Evolutionary conservation across 2,113 vertebrate species (phyloP), one percentile per base, ranked within the genome.

Genomic region (Dipodomys merriami): DNA sequence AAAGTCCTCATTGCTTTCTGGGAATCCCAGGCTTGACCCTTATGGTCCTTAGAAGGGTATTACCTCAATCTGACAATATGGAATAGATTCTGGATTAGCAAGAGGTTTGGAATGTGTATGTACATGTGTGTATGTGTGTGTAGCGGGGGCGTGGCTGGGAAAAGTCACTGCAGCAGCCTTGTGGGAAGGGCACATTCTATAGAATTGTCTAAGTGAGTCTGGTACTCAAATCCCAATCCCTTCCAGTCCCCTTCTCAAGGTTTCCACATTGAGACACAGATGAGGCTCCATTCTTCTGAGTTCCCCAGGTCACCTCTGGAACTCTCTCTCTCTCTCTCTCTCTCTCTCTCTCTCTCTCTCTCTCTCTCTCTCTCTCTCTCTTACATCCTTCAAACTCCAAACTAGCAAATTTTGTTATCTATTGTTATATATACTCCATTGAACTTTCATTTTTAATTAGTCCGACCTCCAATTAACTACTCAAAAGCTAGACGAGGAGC

Each of bases 401-500:
- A 93, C 25, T 15, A 46, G 64, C 15, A 2, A 86, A 81, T 88
- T 81, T 71, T 35, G 23, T 6, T 74, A 60, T 62, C 22, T 27
- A 23, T 76, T 69, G 22, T 33, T 23, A 85, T 27, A 57, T 19
- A 13, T 64, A 60, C 6, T 23, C 18, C 27, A 29, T 87, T 91
- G 83, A 88, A 35, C 35, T 81, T 77, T 25, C 44, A 72, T 44
- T 89, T 90, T 93, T 83, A 93, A 80, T 46, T 77, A 86, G 30
- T 15, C 95, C 2, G 53, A 71, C 18, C 53, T 57, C 53, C 53
- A 57, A 57, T 57, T 16, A 57, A 57, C 53, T 18, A 49, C 53
- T 16, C 53, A 57, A 57, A 57, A 57, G 53, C 15, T 57, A 57
- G 53, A 57, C 15, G 16, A 2, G 53, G 53, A 16, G 15, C 53